phyloP scores from a whole-genome alignment of 2,888 invertebrate species.

The Aspidiotus destructor region DNA sequence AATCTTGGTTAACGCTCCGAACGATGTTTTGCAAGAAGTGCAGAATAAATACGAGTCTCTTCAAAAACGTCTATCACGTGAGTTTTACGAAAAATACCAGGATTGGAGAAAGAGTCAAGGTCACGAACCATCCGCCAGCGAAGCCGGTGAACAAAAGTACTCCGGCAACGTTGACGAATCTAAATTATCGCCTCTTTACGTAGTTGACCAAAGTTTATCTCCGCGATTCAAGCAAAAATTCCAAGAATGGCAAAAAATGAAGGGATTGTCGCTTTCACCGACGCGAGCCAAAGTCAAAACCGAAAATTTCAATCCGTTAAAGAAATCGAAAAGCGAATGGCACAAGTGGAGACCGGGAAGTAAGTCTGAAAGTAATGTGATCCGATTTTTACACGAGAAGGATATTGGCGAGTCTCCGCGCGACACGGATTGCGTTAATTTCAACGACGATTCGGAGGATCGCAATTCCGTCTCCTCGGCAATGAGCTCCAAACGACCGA shows the following conservation, averaged over 20 bases:
- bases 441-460: slow-evolving; percentile 32
- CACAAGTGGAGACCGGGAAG: slow-evolving; percentile 32
- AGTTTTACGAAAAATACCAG: slow-evolving; percentile 57
- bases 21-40: slow-evolving; percentile 49
- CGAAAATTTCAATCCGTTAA: slow-evolving; percentile 54
- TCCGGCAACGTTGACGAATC: slow-evolving; percentile 12
- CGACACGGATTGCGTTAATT: slow-evolving; percentile 18
- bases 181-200: slow-evolving; percentile 17
- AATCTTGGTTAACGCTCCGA: background rate
- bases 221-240: slow-evolving; percentile 74
- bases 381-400: slow-evolving; percentile 21
- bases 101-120: slow-evolving; percentile 1
- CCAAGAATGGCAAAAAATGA: slow-evolving; percentile 74
- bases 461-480: background rate
- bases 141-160: slow-evolving; percentile 10
- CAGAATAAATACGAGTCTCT: slow-evolving; percentile 60
- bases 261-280: slow-evolving; percentile 43
- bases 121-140: background rate
- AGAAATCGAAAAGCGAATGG: slow-evolving; percentile 39
- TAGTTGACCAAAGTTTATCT: slow-evolving; percentile 48
- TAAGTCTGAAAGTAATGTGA: slow-evolving; percentile 30
- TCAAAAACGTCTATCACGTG: slow-evolving; percentile 61
- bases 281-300: slow-evolving; percentile 41
- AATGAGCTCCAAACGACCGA: background rate
- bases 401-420: slow-evolving; percentile 7